These are phyloP conservation scores for Cyprinus carpio DNA, from an alignment of 2,113 vertebrate species.

Conservation along the genomic window DNA sequence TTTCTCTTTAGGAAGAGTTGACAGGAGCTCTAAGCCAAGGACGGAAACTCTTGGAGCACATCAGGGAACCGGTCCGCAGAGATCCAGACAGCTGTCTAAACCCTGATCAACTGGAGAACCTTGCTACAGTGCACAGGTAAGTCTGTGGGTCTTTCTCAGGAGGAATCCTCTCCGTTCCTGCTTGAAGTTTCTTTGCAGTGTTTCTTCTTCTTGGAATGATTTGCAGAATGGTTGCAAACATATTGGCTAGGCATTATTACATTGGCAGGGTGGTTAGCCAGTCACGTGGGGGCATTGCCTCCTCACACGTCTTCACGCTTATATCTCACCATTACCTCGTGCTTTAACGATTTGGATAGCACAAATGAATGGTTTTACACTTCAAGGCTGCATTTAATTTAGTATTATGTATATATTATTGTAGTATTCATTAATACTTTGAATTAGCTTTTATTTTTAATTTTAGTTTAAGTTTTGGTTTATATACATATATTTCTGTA, in stretches of 20 bases:
- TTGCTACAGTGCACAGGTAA: constrained; percentile 88
- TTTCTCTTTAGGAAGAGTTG: constrained; percentile 80
- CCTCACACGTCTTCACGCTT: neutral
- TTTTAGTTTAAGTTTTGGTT: neutral
- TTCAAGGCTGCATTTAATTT: too few species aligned
- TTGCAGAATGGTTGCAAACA: neutral
- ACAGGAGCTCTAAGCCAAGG: constrained; percentile 82
- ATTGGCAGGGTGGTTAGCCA: neutral
- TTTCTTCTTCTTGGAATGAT: too few species aligned
- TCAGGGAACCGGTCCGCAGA: constrained; percentile 81
- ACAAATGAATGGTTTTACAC: too few species aligned
- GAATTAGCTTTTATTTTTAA: neutral
- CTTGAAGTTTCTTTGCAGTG: neutral
- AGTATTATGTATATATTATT: too few species aligned
- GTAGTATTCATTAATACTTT: too few species aligned
- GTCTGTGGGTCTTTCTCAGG: neutral
- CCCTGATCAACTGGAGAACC: constrained; percentile 91
- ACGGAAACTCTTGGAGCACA: constrained; percentile 79
- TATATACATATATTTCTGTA: neutral
- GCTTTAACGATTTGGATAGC: too few species aligned
- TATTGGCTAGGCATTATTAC: neutral
- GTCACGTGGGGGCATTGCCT: too few species aligned
- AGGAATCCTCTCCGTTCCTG: neutral
- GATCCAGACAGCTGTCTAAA: constrained; percentile 84
- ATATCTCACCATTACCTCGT: too few species aligned